A percentile compares a stretch with the other conserved stretches of the same genome.
Conservation (phyloP, 2,113 vertebrate genomes). For the Anser brachyrhynchus region DNA sequence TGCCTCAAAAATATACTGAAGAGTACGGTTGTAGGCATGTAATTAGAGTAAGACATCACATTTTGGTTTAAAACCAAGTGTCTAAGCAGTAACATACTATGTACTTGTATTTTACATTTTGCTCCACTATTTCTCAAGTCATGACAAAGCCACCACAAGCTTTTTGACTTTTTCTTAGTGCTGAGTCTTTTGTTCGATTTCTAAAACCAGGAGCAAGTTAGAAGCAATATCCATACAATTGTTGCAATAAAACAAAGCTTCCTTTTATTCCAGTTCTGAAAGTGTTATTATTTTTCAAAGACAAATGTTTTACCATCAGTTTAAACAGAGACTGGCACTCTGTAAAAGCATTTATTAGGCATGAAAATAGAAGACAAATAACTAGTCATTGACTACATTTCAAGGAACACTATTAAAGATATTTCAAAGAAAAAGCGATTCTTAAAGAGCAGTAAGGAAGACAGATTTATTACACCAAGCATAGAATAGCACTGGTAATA, state of each 20-base stretch:
- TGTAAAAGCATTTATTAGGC: neutral
- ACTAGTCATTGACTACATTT: neutral
- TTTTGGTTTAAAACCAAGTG: neutral
- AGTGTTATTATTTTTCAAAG: neutral
- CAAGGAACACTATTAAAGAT: neutral
- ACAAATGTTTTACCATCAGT: neutral
- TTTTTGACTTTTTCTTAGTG: neutral
- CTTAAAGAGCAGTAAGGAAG: neutral
- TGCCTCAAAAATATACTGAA: neutral
- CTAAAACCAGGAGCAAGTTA: neutral
- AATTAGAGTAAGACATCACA: neutral
- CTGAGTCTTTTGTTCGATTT: neutral
- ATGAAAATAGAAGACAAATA: neutral
- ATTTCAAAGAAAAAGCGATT: slow-evolving; percentile 6
- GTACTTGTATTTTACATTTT: neutral
- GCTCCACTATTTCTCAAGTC: neutral
- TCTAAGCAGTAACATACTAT: neutral
- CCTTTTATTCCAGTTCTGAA: neutral
- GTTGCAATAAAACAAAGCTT: neutral
- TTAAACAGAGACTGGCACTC: neutral
- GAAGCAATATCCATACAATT: neutral
- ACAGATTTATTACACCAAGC: neutral
- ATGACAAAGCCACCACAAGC: neutral
- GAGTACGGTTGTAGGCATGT: neutral
- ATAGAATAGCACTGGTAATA: neutral